These are phyloP conservation scores for Hirtodrosophila histrioides DNA, from an alignment of 2,888 invertebrate genomes.

Conservation along the genomic window DNA sequence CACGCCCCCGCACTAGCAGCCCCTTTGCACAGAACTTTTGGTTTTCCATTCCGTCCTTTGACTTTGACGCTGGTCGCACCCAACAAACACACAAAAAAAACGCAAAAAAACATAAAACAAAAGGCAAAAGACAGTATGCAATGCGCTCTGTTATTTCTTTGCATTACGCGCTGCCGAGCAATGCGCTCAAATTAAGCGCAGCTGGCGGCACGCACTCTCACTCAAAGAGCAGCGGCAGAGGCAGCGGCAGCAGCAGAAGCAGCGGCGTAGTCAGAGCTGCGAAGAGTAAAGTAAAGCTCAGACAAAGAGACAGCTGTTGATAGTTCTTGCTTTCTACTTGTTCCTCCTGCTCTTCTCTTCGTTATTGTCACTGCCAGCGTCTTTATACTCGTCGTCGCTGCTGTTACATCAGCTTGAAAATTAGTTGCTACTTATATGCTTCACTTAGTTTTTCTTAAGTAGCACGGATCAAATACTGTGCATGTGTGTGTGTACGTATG, in stretches of 20 bases:
- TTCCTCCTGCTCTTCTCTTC: conserved; percentile 14
- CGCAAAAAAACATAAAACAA: neutral
- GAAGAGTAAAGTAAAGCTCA: conserved; percentile 27
- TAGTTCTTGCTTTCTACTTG: conserved; percentile 31
- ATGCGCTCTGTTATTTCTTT: conserved; percentile 58
- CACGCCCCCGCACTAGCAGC: conserved; percentile 33
- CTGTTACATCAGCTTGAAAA: conserved; percentile 77
- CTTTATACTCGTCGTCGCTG: conserved; percentile 25
- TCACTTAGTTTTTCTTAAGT: conserved; percentile 79
- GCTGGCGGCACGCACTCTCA: conserved; percentile 35
- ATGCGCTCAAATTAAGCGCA: conserved; percentile 74
- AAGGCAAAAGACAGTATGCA: conserved; percentile 41
- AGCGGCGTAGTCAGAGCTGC: too few species aligned
- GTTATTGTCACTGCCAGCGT: conserved; percentile 37
- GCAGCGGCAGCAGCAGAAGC: too few species aligned
- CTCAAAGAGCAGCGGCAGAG: conserved; percentile 3
- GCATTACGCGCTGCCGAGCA: conserved; percentile 61
- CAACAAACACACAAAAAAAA: neutral
- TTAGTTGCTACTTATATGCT: conserved; percentile 79
- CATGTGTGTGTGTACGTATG: conserved; percentile 14
- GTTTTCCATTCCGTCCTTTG: conserved; percentile 43
- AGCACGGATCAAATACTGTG: conserved; percentile 71
- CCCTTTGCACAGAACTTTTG: conserved; percentile 8
- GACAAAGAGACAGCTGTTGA: conserved; percentile 50
- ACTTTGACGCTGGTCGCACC: conserved; percentile 41